phyloP scores from a whole-genome alignment of 2,888 invertebrate genomes.

The Synanthedon tipuliformis region DNA sequence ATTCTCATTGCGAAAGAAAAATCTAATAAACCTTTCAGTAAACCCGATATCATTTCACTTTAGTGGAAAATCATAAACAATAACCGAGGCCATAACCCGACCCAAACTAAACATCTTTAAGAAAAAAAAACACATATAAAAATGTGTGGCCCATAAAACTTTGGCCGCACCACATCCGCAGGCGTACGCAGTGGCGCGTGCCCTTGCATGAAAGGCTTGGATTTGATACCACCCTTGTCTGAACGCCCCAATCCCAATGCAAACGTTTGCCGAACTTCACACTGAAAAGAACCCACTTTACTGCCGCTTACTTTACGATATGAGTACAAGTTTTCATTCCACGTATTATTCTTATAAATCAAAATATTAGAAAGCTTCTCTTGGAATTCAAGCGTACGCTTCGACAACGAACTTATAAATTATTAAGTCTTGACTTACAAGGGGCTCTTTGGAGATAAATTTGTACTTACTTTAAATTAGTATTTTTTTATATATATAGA shows the following conservation, averaged over 20 bases:
- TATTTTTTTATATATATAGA: too few relatives aligned
- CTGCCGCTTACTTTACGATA: background rate
- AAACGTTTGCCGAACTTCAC: constrained; percentile 50
- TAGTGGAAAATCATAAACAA: too few relatives aligned
- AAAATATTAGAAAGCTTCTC: too few relatives aligned
- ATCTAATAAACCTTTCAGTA: too few relatives aligned
- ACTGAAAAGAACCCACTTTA: constrained; percentile 44
- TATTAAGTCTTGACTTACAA: too few relatives aligned
- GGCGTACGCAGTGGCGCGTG: constrained; percentile 50
- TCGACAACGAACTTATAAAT: too few relatives aligned
- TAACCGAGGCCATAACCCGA: background rate
- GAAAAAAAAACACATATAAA: constrained; percentile 24
- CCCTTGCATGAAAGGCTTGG: constrained; percentile 44
- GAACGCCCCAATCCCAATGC: constrained; percentile 40
- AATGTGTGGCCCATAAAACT: constrained; percentile 39
- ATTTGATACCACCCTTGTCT: constrained; percentile 30
- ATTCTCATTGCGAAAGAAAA: too few relatives aligned
- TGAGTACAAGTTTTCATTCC: background rate
- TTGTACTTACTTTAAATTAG: too few relatives aligned
- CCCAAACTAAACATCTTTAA: constrained; percentile 26
- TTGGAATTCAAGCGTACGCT: too few relatives aligned
- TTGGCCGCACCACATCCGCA: constrained; percentile 12
- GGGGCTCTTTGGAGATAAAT: too few relatives aligned
- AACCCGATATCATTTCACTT: too few relatives aligned
- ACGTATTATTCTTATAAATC: too few relatives aligned